phyloP scores from a whole-genome alignment of 2,888 invertebrate genomes.

The Xestia ashworthii region DNA sequence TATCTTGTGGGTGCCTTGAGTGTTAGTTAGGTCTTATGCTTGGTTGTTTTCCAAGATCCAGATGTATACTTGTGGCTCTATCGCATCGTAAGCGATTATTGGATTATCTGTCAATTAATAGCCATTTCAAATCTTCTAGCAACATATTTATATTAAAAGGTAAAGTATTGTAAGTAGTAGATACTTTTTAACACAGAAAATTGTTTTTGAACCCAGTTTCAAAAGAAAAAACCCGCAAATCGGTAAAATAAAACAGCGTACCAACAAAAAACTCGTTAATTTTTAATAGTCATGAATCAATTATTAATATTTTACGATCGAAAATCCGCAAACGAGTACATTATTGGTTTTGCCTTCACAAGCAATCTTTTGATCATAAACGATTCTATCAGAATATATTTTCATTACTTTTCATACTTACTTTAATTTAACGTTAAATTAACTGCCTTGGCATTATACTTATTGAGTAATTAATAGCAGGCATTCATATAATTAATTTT shows the following conservation, averaged over 20 bases:
- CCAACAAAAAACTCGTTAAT: conserved; percentile 53
- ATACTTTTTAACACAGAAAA: not conserved
- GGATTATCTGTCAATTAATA: not conserved
- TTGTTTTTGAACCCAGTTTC: conserved; percentile 10
- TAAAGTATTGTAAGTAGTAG: no score
- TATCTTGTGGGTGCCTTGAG: no score
- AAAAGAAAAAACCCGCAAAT: conserved; percentile 33
- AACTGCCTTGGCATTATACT: not conserved
- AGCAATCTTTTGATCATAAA: conserved; percentile 50
- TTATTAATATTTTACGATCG: conserved; percentile 60
- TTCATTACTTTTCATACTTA: conserved; percentile 22
- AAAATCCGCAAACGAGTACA: conserved; percentile 50
- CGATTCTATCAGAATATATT: conserved; percentile 16
- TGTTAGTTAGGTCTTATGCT: not conserved
- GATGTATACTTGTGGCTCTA: not conserved
- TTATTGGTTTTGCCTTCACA: conserved; percentile 54
- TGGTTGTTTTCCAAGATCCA: not conserved
- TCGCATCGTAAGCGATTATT: not conserved
- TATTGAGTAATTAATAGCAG: not conserved
- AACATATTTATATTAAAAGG: not conserved
- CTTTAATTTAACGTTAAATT: conserved; percentile 12
- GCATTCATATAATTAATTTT: not conserved
- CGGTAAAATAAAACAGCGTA: conserved; percentile 34
- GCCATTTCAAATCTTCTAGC: no score
- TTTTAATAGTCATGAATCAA: conserved; percentile 61